Base-by-base conservation (phyloP, 2,113 vertebrate genomes). In the Nanorana parkeri region DNA sequence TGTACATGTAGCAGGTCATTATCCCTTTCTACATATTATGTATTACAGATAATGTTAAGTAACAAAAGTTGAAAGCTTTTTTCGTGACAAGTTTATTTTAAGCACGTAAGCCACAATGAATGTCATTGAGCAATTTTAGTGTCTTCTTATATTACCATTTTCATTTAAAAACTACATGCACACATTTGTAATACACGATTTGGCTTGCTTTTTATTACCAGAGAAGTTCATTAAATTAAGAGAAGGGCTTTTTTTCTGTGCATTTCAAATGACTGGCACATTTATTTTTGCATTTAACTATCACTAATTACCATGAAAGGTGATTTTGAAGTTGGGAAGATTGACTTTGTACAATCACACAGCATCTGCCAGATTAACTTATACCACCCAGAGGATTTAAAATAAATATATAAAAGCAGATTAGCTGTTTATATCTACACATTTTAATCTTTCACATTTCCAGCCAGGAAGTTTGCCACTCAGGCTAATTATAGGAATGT, bases 381-480 rank as follows among this genome's bases (percentile, higher is more conserved):
- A 28, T 58, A 28, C 28, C 56, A 54, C 80, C 80, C 61, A 66
- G 19, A 74, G 80, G 60, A 74, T 58, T 81, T 47, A 47, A 74
- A 67, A 65, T 66, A 74, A 81, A 81, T 72, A 73, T 67, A 75
- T 54, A 28, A 55, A 81, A 51, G 61, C 69, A 75, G 80, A 81
- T 71, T 61, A 72, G 78, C 67, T 56, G 61, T 75, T 63, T 66
- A 60, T 26, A 81, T 74, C 47, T 74, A 47, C 78, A 71, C 32
- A 63, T 69, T 80, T 71, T 80, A 80, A 71, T 80, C 66, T 68
- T 51, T 73, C 41, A 26, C 47, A 58, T 66, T 74, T 55, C 68
- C 28, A 75, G 69, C 80, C 69, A 81, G 66, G 61, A 73, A 73
- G 69, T 51, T 41, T 66, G 80, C 74, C 80, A 81, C 61, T 74